These are phyloP conservation scores for Tricholaema leucomelas DNA, from an alignment of 2,113 vertebrate species.

Conservation along the genomic window DNA sequence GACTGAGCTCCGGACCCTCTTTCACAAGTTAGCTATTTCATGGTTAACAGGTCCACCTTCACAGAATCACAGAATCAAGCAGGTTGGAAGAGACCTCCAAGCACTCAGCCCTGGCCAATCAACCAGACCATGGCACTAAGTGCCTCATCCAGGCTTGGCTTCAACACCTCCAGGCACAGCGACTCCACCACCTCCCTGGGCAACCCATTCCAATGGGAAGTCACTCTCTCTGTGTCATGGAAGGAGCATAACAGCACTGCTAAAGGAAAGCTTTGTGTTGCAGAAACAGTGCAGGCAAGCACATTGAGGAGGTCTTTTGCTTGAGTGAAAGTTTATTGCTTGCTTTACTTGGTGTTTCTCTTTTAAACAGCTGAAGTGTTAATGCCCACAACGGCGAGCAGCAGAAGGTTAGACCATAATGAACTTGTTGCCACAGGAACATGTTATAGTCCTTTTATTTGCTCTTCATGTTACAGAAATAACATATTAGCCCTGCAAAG, in stretches of 20 bases:
- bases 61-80: no score
- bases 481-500: constrained; percentile 16
- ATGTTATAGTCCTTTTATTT: background rate
- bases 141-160: no score
- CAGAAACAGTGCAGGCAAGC: background rate
- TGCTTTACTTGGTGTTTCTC: background rate
- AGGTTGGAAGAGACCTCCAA: no score
- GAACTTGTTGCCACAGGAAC: background rate
- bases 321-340: background rate
- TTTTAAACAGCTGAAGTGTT: background rate
- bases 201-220: no score
- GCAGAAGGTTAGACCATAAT: constrained; percentile 1
- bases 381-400: background rate
- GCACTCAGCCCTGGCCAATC: no score
- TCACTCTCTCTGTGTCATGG: no score
- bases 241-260: background rate
- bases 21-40: background rate
- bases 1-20: background rate
- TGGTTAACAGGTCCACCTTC: background rate
- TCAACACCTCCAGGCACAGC: no score
- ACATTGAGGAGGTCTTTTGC: background rate
- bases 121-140: no score
- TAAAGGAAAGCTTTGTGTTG: accelerated
- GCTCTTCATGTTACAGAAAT: constrained; percentile 57
- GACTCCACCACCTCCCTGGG: no score